Conservation (phyloP, 1,140 invertebrate species). For the Pygmarrhopalites habei region DNA sequence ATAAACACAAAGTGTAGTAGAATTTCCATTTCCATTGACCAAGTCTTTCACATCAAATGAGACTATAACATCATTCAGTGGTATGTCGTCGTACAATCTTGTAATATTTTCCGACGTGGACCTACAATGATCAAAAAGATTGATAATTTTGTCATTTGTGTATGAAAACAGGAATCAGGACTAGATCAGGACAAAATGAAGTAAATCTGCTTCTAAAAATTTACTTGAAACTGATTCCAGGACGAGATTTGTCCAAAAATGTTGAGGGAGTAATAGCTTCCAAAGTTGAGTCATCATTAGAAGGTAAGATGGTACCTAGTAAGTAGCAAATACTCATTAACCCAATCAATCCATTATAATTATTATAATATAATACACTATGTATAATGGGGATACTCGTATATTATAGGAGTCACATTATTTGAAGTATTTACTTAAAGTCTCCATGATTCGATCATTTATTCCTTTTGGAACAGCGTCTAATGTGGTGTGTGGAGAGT, state of each 20-base stretch:
- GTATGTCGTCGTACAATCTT: background rate
- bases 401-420: too few relatives aligned
- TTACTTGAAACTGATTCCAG: constrained; percentile 7
- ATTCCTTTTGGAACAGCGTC: constrained; percentile 75
- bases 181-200: too few relatives aligned
- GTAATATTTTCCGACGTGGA: background rate
- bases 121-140: too few relatives aligned
- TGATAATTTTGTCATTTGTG: too few relatives aligned
- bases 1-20: constrained; percentile 1
- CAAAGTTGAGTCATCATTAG: background rate
- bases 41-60: background rate
- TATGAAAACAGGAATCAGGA: too few relatives aligned
- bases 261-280: background rate
- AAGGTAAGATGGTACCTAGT: too few relatives aligned
- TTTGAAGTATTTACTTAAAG: too few relatives aligned
- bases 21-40: background rate
- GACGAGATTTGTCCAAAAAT: background rate
- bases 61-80: constrained; percentile 1
- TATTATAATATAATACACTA: too few relatives aligned
- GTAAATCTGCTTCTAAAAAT: too few relatives aligned
- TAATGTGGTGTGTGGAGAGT: constrained; percentile 87
- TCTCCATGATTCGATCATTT: constrained; percentile 81
- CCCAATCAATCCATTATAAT: too few relatives aligned
- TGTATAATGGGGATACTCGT: too few relatives aligned
- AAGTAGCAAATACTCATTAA: too few relatives aligned